These are phyloP conservation scores for Antechinus stuartii DNA, from an alignment of 2,113 vertebrate genomes.

Conservation along the genomic window DNA sequence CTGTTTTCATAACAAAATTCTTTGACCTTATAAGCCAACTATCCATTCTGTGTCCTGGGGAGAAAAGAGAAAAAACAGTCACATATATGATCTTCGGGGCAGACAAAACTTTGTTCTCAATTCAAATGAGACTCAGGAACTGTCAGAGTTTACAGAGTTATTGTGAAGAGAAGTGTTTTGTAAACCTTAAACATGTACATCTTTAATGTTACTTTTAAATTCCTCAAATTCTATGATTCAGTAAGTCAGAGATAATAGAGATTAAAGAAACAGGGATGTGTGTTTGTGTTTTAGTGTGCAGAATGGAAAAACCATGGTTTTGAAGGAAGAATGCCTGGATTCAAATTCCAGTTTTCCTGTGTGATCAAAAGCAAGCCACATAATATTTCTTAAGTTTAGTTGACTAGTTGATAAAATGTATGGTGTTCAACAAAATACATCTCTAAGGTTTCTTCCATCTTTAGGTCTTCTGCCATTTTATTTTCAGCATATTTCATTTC, in stretches of 20 bases:
- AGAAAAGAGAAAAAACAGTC: neutral
- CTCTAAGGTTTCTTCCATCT: neutral
- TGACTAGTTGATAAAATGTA: neutral
- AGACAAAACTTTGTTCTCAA: neutral
- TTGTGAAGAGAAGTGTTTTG: neutral
- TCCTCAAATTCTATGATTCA: neutral
- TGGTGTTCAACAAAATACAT: neutral
- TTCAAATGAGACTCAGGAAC: neutral
- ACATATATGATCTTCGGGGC: neutral
- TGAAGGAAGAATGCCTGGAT: neutral
- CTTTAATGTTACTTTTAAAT: neutral
- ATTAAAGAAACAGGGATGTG: neutral
- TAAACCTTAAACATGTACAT: neutral
- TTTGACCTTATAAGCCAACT: neutral
- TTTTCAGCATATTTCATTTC: neutral
- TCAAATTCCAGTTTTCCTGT: neutral
- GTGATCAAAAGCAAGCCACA: neutral
- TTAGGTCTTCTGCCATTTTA: neutral
- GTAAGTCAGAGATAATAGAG: neutral
- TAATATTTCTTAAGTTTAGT: neutral
- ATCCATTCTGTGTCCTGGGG: neutral
- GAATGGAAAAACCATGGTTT: neutral
- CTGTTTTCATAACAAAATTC: neutral
- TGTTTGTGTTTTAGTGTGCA: neutral
- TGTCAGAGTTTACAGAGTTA: neutral